A percentile compares a stretch with the other conserved stretches of the same genome.
Evolutionary conservation across 64 coral and sea anemone species (phyloP).

Genomic region (Porites lutea): DNA sequence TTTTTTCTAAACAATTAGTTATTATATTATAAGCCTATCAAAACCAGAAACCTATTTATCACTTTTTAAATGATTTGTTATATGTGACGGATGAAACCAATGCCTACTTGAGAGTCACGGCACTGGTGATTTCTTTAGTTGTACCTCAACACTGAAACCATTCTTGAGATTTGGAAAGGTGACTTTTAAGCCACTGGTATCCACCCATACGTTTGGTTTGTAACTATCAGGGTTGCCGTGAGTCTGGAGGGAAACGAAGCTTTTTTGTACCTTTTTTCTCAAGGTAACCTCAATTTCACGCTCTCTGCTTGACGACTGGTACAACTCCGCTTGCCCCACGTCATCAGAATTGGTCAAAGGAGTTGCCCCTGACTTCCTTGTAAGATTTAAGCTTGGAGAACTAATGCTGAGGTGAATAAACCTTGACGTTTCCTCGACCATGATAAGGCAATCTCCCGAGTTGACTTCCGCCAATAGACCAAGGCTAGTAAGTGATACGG

Average conservation of each 20-base stretch:
- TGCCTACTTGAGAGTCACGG: no score
- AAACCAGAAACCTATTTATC: no score
- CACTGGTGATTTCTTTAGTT: background rate
- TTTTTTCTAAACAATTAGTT: no score
- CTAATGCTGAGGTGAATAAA: constrained; percentile 19
- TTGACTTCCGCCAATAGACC: background rate
- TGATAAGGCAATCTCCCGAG: background rate
- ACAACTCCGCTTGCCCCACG: background rate
- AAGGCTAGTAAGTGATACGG: background rate
- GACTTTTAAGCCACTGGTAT: background rate
- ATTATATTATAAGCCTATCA: no score
- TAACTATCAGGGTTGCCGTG: background rate
- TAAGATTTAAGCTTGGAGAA: background rate
- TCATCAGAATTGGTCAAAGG: background rate
- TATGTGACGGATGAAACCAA: no score
- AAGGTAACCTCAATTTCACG: background rate
- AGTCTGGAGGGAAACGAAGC: background rate
- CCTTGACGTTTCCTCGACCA: background rate
- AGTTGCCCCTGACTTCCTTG: no score
- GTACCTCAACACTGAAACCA: constrained; percentile 1
- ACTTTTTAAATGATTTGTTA: no score
- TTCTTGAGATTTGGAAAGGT: background rate
- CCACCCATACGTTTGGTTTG: background rate
- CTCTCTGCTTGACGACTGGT: background rate
- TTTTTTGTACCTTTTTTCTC: background rate